These are phyloP conservation scores for Emydura subglobosa DNA, from an alignment of 2,113 vertebrate genomes.

Conservation along the genomic window DNA sequence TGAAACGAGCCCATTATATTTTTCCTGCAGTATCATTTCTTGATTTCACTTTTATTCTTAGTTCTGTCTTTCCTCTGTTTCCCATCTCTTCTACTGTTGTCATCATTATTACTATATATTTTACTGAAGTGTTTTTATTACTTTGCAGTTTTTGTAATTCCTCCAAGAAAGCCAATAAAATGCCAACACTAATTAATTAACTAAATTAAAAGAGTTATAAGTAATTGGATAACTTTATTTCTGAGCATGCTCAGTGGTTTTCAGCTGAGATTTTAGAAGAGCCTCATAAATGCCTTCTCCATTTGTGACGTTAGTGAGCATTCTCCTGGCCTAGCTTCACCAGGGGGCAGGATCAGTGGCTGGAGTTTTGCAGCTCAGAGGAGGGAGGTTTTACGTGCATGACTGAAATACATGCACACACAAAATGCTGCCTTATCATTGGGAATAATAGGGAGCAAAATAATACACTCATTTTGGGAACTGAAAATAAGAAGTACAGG, in stretches of 20 bases:
- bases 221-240: neutral
- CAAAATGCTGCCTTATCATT: conserved; percentile 49
- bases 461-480: conserved; percentile 66
- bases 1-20: neutral
- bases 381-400: conserved; percentile 22
- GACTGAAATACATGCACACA: neutral
- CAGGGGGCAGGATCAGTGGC: neutral
- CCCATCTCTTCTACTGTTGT: neutral
- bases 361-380: neutral
- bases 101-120: neutral
- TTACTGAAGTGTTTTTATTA: neutral
- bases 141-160: neutral
- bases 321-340: neutral
- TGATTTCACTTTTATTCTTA: neutral
- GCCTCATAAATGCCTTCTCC: neutral
- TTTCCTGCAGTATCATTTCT: neutral
- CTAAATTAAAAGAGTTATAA: neutral
- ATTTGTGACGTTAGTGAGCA: rapidly evolving
- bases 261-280: neutral
- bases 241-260: neutral
- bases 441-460: conserved; percentile 67
- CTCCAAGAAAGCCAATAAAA: neutral
- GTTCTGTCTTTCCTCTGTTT: neutral
- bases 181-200: neutral
- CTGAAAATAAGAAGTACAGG: conserved; percentile 66